These are phyloP conservation scores for Dasyurus viverrinus DNA, from an alignment of 2,113 vertebrate species.

Conservation along the genomic window DNA sequence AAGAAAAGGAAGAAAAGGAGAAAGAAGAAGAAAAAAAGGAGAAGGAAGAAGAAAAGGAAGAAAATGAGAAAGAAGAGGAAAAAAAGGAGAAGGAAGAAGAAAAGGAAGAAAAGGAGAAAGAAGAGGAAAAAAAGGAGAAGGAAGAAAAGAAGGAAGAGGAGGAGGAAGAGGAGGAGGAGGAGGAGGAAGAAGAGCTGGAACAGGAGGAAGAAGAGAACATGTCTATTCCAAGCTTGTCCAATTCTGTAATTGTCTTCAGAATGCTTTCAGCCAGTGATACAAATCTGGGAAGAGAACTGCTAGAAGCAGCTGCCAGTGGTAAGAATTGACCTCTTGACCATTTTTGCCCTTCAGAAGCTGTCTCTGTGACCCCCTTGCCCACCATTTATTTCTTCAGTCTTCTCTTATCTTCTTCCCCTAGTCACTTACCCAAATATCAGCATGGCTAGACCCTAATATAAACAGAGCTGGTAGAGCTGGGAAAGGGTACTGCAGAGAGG, in stretches of 20 bases:
- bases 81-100: too few relatives aligned
- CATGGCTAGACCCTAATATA: too few relatives aligned
- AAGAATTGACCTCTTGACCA: constrained; percentile 6
- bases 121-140: background rate
- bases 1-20: background rate
- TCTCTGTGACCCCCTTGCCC: background rate
- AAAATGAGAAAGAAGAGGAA: background rate
- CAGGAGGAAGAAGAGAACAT: background rate
- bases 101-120: too few relatives aligned
- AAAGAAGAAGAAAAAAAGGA: background rate
- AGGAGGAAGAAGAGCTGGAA: too few relatives aligned
- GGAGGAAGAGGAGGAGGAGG: background rate
- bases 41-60: background rate
- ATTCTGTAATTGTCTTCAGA: background rate
- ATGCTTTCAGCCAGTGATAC: constrained; percentile 83
- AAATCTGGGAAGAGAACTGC: constrained; percentile 81
- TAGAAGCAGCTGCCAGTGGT: constrained; percentile 83
- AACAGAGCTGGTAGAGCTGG: too few relatives aligned
- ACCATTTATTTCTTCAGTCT: background rate
- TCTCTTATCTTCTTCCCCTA: background rate
- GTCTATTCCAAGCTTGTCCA: background rate
- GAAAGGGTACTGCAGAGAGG: too few relatives aligned
- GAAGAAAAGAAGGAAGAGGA: background rate
- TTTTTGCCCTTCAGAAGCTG: background rate
- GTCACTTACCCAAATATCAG: background rate